Evolutionary conservation across 1,140 invertebrate genomes (phyloP), one percentile per base, ranked within the genome.

Genomic region (Lasioglossum albipes): DNA sequence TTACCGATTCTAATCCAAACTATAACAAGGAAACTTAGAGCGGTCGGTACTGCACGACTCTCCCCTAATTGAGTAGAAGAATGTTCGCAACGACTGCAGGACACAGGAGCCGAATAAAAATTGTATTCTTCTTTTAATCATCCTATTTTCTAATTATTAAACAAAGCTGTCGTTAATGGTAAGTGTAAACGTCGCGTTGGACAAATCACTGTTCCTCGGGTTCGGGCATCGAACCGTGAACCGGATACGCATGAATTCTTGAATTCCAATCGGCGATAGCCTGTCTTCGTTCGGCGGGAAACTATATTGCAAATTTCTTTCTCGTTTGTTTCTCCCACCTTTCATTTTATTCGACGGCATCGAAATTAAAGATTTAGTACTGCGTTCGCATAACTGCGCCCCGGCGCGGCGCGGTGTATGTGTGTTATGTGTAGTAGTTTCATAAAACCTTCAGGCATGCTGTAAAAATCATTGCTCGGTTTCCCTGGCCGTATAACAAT

Each of bases 401-500:
- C 54, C 54, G 18, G 0, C 27, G 27, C 54, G 18, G 0, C 27
- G 27, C 27, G 27, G 27, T 27, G 27, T 27, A 27, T 27, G 27
- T 27, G 27, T 27, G 27, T 27, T 27, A 1, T 6, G 77, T 16
- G 69, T 73, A 76, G 72, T 62, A 81, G 75, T 31, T 67, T 61
- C 62, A 81, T 84, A 84, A 87, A 89, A 85, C 86, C 81, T 79
- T 54, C 76, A 42, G 59, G 59, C 76, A 80, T 84, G 81, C 70
- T 36, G 69, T 86, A 81, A 85, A 89, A 88, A 84, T 90, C 62
- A 78, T 79, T 81, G 70, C 79, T 65, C 52, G 70, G 78, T 84
- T 85, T 85, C 27, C 45, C 74, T 31, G 83, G 68, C 75, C 62
- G 75, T 79, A 67, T 74, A 73, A 73, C 79, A 59, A 82, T 75